These are phyloP conservation scores for Agrilus mali DNA, from an alignment of 2,888 invertebrate genomes.

Conservation along the genomic window DNA sequence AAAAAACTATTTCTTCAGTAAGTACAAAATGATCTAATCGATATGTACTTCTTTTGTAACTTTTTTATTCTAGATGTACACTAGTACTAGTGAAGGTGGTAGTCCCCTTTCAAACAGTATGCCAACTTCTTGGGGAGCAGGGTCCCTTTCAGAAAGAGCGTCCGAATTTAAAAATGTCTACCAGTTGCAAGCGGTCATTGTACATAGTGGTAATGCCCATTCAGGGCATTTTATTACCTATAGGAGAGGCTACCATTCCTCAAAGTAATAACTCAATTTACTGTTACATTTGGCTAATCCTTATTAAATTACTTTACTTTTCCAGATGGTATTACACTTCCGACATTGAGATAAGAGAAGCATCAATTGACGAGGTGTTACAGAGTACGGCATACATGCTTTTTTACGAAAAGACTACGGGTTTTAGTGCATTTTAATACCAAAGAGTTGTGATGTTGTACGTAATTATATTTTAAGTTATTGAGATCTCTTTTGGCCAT, in stretches of 20 bases:
- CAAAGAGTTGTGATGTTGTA: conserved; percentile 1
- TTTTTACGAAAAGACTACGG: conserved; percentile 62
- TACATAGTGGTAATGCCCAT: conserved; percentile 80
- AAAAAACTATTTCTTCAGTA: conserved; percentile 27
- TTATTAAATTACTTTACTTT: conserved; percentile 11
- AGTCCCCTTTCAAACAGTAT: conserved; percentile 39
- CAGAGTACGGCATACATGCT: conserved; percentile 82
- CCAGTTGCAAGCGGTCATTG: conserved; percentile 72
- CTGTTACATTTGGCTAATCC: background rate
- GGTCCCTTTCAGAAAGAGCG: conserved; percentile 27
- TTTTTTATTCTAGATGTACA: conserved; percentile 22
- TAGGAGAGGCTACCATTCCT: conserved; percentile 52
- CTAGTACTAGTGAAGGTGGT: conserved; percentile 41
- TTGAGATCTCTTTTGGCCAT: too few relatives aligned
- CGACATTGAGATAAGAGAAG: conserved; percentile 72
- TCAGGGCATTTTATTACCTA: conserved; percentile 94
- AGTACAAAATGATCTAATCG: conserved; percentile 8
- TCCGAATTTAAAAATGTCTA: conserved; percentile 49
- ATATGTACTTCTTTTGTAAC: background rate
- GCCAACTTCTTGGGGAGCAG: conserved; percentile 30
- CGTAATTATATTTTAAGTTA: too few relatives aligned
- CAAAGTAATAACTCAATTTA: conserved; percentile 21
- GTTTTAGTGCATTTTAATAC: conserved; percentile 17
- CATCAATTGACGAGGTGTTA: conserved; percentile 68
- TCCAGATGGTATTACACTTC: conserved; percentile 78